phyloP scores from a whole-genome alignment of 1,140 invertebrate genomes.

The Diuraphis noxia region DNA sequence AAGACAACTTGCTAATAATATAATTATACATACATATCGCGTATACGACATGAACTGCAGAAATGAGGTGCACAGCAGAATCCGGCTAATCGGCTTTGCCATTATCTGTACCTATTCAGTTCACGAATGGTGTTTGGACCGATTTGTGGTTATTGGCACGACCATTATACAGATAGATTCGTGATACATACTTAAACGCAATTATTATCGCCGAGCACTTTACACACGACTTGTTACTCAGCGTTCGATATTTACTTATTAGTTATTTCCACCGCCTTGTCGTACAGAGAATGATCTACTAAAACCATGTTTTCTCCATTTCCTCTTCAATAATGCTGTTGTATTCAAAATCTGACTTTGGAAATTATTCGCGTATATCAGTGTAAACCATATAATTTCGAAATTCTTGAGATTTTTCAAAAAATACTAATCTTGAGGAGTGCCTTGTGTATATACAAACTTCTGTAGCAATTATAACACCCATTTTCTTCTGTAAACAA shows the following conservation, averaged over 20 bases:
- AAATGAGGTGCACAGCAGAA: not conserved
- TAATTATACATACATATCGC: too few species aligned
- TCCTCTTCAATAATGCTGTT: too few species aligned
- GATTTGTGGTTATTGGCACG: not conserved
- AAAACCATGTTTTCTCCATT: too few species aligned
- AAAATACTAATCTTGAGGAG: too few species aligned
- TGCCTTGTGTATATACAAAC: too few species aligned
- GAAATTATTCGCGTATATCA: too few species aligned
- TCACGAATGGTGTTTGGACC: not conserved
- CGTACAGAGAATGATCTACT: not conserved
- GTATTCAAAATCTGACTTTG: too few species aligned
- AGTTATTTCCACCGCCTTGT: not conserved
- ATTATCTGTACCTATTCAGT: not conserved
- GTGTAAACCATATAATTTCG: too few species aligned
- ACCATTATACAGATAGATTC: not conserved
- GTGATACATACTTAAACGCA: not conserved
- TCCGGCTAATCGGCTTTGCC: not conserved
- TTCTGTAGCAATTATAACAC: too few species aligned
- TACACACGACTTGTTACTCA: not conserved
- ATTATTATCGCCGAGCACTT: not conserved
- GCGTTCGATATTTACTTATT: not conserved
- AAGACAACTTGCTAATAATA: not conserved
- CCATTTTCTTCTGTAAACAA: too few species aligned
- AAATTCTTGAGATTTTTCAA: too few species aligned
- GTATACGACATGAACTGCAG: too few species aligned